Evolutionary conservation across 2,888 invertebrate genomes (phyloP).

Genomic region (Celastrina argiolus): DNA sequence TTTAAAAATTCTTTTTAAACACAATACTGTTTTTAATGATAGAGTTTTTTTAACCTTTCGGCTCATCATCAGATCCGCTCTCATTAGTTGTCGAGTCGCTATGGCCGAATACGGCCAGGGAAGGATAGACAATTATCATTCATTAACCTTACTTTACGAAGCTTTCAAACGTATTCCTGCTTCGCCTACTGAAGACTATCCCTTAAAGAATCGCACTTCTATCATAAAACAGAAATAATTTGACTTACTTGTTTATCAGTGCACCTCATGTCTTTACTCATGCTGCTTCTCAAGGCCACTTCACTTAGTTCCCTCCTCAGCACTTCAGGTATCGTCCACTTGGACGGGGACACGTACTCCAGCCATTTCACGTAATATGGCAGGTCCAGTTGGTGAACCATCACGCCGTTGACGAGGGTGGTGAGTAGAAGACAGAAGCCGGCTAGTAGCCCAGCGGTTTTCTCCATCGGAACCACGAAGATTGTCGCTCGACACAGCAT

Average conservation of each 20-base stretch:
- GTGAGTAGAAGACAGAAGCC: slow-evolving; percentile 79
- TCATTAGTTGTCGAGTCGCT: too few species aligned
- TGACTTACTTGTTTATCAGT: slow-evolving; percentile 83
- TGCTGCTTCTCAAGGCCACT: slow-evolving; percentile 78
- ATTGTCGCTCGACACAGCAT: slow-evolving; percentile 82
- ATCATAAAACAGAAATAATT: background rate
- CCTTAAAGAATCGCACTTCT: too few species aligned
- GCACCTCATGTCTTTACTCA: slow-evolving; percentile 74
- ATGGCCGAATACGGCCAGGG: too few species aligned
- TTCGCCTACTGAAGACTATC: too few species aligned
- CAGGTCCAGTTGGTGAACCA: slow-evolving; percentile 82
- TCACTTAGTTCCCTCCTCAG: slow-evolving; percentile 81
- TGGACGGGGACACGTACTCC: slow-evolving; percentile 82
- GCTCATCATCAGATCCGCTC: too few species aligned
- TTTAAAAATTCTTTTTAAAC: too few species aligned
- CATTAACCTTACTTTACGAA: too few species aligned
- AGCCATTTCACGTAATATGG: slow-evolving; percentile 82
- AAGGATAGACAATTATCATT: too few species aligned
- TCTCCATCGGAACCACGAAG: slow-evolving; percentile 81
- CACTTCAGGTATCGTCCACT: slow-evolving; percentile 84
- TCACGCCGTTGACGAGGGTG: slow-evolving; percentile 82
- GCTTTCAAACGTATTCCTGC: too few species aligned
- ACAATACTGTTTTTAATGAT: too few species aligned
- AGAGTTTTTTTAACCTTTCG: too few species aligned
- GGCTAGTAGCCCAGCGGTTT: slow-evolving; percentile 80